Evolutionary conservation across 2,888 invertebrate species (phyloP), one percentile per base, ranked within the genome.

Genomic region (Blastobasis lacticolella): DNA sequence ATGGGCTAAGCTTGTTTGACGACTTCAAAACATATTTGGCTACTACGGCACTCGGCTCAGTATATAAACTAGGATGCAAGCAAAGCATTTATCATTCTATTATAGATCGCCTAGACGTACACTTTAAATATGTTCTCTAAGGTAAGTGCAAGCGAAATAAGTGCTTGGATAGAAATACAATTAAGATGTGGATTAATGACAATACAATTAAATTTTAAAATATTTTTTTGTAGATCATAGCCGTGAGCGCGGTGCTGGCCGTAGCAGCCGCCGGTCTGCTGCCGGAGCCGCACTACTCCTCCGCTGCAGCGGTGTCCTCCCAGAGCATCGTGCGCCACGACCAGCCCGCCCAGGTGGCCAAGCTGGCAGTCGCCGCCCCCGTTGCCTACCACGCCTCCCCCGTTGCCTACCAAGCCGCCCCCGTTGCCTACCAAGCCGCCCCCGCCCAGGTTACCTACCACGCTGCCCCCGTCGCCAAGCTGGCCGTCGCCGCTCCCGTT

Each of bases 321-420:
- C 76, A 77, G 54, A 78, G 66, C 62, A 73, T 78, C 57, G 69
- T 73, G 37, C 63, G 74, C 49, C 68, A 63, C 57, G 74, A 69
- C 69, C 69, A 59, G 69, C 73, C 64, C 37, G 54, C 66, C 5
- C 36, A 76, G 10, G 59, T 55, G 37, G 61, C 69, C n/a, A 68
- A 72, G 10, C 61, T 67, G n/a, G 62, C 67, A 49, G 57, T 64
- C 50, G 67, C 72, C 48, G 63, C 71, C 23, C 61, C 66, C n/a
- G 54, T 67, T 7, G 10, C 48, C 49, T 62, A 65, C 54, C 57
- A 61, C 48, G 52, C 56, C 45, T 55, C 57, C 48, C 54, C 49
- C 40, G 49, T 57, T 5, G 43, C 49, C 45, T 55, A 57, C 54
- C 56, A 59, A 49, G 49, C 57, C 37, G 60, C 58, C 40, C 57